These are phyloP conservation scores for Chymomyza amoena DNA, from an alignment of 2,888 invertebrate genomes.

Conservation along the genomic window DNA sequence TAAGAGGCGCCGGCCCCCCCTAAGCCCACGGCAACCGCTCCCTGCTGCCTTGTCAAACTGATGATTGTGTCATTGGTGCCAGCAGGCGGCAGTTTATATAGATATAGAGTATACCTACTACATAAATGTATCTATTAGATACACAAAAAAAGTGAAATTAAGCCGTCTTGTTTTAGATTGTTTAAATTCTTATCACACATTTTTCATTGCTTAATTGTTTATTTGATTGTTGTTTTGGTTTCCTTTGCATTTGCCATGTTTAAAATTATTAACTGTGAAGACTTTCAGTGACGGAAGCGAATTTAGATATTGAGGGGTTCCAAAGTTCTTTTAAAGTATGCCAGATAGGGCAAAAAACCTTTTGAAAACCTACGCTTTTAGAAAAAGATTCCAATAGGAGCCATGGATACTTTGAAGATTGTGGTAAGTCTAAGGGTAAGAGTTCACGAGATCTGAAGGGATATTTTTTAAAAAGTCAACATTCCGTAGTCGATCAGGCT, in stretches of 20 bases:
- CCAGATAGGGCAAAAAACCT: too few species aligned
- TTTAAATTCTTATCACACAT: slow-evolving; percentile 22
- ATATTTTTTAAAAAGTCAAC: too few species aligned
- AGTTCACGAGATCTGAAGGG: too few species aligned
- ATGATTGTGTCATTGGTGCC: not conserved
- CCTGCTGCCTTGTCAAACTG: not conserved
- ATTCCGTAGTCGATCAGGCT: too few species aligned
- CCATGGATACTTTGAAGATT: too few species aligned
- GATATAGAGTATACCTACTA: not conserved
- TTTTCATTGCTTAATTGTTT: slow-evolving; percentile 3
- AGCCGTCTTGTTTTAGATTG: not conserved
- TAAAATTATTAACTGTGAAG: too few species aligned
- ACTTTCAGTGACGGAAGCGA: too few species aligned
- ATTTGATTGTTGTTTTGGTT: slow-evolving; percentile 10
- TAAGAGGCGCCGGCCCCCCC: not conserved
- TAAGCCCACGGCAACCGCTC: not conserved
- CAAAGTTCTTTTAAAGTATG: too few species aligned
- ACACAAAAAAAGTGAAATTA: slow-evolving; percentile 1
- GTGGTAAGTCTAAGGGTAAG: too few species aligned
- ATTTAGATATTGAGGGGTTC: too few species aligned
- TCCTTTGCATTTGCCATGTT: not conserved
- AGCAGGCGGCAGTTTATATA: not conserved
- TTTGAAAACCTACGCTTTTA: too few species aligned
- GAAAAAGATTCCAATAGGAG: too few species aligned
- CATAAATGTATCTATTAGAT: slow-evolving; percentile 15